These are phyloP conservation scores for Cantharis rustica DNA, from an alignment of 2,888 invertebrate genomes.

Conservation along the genomic window DNA sequence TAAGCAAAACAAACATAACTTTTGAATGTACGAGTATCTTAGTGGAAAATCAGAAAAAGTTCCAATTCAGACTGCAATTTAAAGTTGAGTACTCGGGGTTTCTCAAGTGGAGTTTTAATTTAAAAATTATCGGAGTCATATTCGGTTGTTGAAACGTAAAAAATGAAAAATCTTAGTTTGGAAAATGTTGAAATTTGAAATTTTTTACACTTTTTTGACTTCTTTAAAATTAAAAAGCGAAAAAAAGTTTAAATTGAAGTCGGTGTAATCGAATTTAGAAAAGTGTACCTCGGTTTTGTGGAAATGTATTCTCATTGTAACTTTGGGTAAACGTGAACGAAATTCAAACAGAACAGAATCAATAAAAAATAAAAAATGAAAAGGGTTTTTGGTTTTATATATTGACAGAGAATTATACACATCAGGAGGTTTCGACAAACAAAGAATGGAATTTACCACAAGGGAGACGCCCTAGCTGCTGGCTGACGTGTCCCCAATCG, in stretches of 20 bases:
- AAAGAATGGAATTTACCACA: conserved; percentile 7
- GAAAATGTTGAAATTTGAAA: too few relatives aligned
- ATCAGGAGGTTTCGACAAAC: conserved; percentile 9
- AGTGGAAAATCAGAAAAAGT: too few relatives aligned
- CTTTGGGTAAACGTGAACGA: background rate
- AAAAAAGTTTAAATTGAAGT: background rate
- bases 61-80: too few relatives aligned
- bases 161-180: too few relatives aligned
- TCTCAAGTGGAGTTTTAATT: too few relatives aligned
- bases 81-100: too few relatives aligned
- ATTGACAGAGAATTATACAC: conserved; percentile 1
- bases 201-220: too few relatives aligned
- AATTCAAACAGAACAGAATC: background rate
- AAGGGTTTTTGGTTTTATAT: background rate
- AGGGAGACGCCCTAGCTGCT: background rate
- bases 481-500: conserved; percentile 7
- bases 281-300: background rate
- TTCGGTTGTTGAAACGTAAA: too few relatives aligned
- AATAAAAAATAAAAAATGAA: background rate
- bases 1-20: too few relatives aligned
- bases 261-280: background rate
- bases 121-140: too few relatives aligned
- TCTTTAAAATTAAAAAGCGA: background rate
- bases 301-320: background rate
- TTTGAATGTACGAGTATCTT: too few relatives aligned